Evolutionary conservation across 2,113 vertebrate genomes (phyloP).

Genomic region (Microtus montanus): DNA sequence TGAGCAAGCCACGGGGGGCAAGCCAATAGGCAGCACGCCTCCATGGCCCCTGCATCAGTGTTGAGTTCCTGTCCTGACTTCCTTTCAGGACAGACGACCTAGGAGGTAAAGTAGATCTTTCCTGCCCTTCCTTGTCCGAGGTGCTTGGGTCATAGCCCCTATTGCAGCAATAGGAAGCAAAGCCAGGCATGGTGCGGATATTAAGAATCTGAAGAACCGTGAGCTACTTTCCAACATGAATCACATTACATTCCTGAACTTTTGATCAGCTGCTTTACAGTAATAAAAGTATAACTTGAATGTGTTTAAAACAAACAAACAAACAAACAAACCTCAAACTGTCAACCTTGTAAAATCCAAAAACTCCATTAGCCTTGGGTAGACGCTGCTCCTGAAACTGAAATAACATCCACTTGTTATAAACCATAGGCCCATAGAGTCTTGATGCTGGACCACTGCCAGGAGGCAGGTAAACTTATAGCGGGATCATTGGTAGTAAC

Average conservation of each 20-base stretch:
- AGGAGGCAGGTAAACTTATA: constrained; percentile 24
- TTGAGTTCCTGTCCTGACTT: neutral
- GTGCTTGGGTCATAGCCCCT: neutral
- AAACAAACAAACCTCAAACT: neutral
- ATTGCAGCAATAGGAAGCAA: neutral
- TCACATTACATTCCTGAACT: constrained; percentile 27
- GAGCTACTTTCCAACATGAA: constrained; percentile 2
- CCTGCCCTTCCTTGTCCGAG: neutral
- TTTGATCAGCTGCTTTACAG: constrained; percentile 1
- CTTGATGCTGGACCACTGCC: constrained; percentile 21
- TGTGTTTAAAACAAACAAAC: neutral
- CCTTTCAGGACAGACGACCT: neutral
- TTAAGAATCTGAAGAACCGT: constrained; percentile 27
- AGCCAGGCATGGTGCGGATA: neutral
- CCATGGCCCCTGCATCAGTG: neutral
- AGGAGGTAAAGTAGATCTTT: neutral
- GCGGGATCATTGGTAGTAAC: neutral
- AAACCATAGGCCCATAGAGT: constrained; percentile 11
- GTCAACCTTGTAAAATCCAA: neutral
- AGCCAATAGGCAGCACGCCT: neutral
- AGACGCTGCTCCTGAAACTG: neutral
- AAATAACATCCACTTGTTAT: constrained; percentile 51
- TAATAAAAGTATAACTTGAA: constrained; percentile 27
- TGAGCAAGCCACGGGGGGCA: neutral
- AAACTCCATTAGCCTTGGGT: neutral